Evolutionary conservation across 2,888 invertebrate genomes (phyloP).

Genomic region (Erpobdella octoculata): DNA sequence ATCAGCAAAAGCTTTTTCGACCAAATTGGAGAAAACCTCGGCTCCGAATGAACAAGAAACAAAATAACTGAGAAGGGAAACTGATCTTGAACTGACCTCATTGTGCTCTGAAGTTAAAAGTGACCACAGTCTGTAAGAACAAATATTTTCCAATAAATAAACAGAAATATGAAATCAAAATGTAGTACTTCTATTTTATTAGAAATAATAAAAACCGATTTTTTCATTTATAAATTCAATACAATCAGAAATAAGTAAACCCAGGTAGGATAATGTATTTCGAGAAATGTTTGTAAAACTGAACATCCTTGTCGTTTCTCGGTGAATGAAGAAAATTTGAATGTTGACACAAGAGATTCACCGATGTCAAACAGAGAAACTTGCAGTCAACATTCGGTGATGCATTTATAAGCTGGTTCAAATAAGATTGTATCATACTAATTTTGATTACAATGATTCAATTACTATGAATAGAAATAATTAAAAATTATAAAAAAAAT

Average conservation of each 20-base stretch:
- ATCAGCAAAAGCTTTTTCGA: conserved; percentile 86
- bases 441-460: too few relatives aligned
- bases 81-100: conserved; percentile 83
- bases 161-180: background rate
- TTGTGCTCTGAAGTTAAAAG: conserved; percentile 83
- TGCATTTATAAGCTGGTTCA: background rate
- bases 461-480: background rate
- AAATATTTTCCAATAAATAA: background rate
- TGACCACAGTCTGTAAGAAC: conserved; percentile 71
- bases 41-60: conserved; percentile 86
- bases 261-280: conserved; percentile 86
- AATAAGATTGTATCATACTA: too few relatives aligned
- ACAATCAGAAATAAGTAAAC: conserved; percentile 53
- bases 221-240: background rate
- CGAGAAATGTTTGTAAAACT: conserved; percentile 87
- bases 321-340: conserved; percentile 71
- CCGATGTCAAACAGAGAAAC: conserved; percentile 62
- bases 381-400: background rate
- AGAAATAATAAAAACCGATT: background rate
- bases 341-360: conserved; percentile 81
- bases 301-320: conserved; percentile 79
- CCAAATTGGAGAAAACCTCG: conserved; percentile 89
- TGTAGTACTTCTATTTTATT: background rate
- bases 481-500: background rate
- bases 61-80: conserved; percentile 86